phyloP scores from a whole-genome alignment of 2,797 vertebrate species.

The Cirrhinus molitorella region DNA sequence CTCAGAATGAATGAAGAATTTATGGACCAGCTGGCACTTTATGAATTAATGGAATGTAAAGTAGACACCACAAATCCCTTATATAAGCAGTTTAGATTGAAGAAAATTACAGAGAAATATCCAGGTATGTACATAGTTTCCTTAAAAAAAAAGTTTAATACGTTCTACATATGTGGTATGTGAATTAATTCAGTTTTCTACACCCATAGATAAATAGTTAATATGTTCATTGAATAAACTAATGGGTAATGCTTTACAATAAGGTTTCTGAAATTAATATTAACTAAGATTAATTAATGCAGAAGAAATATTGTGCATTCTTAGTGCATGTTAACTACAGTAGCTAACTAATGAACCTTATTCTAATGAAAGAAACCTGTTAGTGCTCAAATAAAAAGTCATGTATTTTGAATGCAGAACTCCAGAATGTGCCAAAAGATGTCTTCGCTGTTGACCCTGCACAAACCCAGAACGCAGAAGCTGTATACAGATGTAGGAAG shows the following conservation, averaged over 20 bases:
- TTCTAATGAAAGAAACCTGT: background rate
- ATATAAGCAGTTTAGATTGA: conserved; percentile 91
- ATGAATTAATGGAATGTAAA: conserved; percentile 86
- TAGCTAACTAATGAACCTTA: too few species aligned
- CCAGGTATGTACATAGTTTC: conserved; percentile 75
- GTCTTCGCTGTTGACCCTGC: conserved; percentile 90
- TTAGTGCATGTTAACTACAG: too few species aligned
- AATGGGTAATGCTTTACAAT: too few species aligned
- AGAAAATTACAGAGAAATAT: conserved; percentile 84
- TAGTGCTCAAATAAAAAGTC: background rate
- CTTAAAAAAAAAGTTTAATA: too few species aligned
- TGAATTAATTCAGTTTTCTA: background rate
- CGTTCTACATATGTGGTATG: background rate
- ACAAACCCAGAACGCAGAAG: conserved; percentile 76
- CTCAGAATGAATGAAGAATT: conserved; percentile 91
- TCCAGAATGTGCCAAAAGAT: conserved; percentile 85
- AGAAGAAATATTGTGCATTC: too few species aligned
- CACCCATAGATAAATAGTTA: background rate
- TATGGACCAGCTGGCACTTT: conserved; percentile 86
- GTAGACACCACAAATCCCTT: conserved; percentile 81
- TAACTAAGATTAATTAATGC: too few species aligned
- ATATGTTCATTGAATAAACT: background rate
- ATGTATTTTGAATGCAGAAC: conserved; percentile 73
- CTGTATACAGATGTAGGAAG: conserved; percentile 91
- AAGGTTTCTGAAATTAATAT: too few species aligned